Base-by-base conservation (phyloP, 2,797 vertebrate species). In the Siniperca obscura region DNA sequence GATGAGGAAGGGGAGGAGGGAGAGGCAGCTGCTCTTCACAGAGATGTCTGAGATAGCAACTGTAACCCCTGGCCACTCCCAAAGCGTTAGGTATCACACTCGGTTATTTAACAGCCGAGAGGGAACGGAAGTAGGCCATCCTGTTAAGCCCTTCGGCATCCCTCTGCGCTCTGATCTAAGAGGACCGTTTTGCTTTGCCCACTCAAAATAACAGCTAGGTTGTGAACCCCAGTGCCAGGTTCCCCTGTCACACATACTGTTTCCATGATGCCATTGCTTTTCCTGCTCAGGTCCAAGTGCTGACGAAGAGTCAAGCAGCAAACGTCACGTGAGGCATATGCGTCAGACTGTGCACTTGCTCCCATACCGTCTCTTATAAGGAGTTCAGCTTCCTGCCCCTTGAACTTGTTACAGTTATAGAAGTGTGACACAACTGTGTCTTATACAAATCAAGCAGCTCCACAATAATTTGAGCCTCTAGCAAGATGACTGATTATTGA, bases 71-170 rank as follows among this genome's bases (percentile, higher is more conserved):
- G 86, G 83, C 78, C 89, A 71, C 91, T 87, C 92, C 89, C 87
- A 78, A 80, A 87, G 90, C 88, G 4, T 94, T 86, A 89, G 91
- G 93, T 94, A 91, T 94, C 93, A 91, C 81, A 86, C 75, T 72
- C 74, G 40, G 79, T 80, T 90, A 86, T 86, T 91, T 89, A 92
- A 89, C 90, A 86, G 84, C 82, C 8, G 62, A 87, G 78, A 76
- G 84, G 87, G 90, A 94, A 84, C 92, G 94, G 95, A 95, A 95
- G 93, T 91, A 87, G 89, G 81, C 85, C 85, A 82, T 90, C 90
- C 91, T 76, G 92, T 80, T 94, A 95, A 96, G 91, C 94, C 90
- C 85, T 9, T 55, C 44, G 93, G 94, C 87, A 95, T 93, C 91
- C 84, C 78, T 46, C 76, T 81, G 81, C 52, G 34, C 91, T 90